These are phyloP conservation scores for Falcunculus frontatus DNA, from an alignment of 2,113 vertebrate genomes.

Conservation along the genomic window DNA sequence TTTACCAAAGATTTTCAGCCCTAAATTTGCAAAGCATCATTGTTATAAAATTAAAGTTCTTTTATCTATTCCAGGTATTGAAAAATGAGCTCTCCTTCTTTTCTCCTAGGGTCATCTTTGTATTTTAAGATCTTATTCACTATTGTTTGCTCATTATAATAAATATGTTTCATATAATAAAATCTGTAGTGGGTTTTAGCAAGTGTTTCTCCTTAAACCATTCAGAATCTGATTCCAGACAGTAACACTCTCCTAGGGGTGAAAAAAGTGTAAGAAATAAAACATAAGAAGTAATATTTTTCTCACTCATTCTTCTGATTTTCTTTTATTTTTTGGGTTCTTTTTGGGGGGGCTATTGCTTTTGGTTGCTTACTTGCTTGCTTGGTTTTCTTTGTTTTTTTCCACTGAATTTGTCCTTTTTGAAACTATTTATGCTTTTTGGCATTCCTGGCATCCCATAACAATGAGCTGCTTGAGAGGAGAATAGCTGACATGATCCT, in stretches of 20 bases:
- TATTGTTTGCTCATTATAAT: background rate
- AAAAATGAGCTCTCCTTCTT: background rate
- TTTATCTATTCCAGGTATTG: background rate
- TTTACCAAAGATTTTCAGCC: background rate
- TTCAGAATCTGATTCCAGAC: background rate
- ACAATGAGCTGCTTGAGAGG: background rate
- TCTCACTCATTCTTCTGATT: background rate
- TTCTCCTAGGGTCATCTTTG: background rate
- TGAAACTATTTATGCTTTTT: background rate
- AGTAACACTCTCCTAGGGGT: background rate
- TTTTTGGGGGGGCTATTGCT: rapidly evolving
- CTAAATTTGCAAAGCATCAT: background rate
- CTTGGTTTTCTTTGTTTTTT: too few species aligned
- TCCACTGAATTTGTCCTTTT: background rate
- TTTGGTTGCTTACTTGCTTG: background rate
- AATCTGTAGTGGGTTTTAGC: background rate
- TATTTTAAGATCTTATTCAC: background rate
- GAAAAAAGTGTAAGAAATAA: background rate
- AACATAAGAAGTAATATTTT: background rate
- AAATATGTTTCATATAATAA: background rate
- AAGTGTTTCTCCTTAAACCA: background rate
- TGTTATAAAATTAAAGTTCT: background rate
- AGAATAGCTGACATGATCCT: background rate
- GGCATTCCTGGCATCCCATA: background rate
- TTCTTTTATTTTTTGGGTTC: too few species aligned